Base-by-base conservation (phyloP, 2,888 invertebrate species). In the Arctia plantaginis region DNA sequence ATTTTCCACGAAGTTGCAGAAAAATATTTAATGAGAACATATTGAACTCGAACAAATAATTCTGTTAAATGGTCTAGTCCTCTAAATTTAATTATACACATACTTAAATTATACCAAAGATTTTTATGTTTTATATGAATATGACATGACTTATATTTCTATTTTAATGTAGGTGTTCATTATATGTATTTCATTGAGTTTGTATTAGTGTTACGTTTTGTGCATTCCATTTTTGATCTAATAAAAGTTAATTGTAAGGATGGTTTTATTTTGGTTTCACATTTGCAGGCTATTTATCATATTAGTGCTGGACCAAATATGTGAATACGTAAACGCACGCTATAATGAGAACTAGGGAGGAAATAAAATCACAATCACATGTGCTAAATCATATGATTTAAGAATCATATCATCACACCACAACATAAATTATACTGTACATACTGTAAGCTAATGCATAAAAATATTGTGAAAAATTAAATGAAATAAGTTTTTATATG, bases 201-300 rank as follows among this genome's bases (percentile, higher is more conserved):
- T 47, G n/a, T 71, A 71, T 71, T 69, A 74, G 71, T 77, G 41
- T 77, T 84, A 74, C 74, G 72, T 81, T 84, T 71, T 77, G 71
- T 81, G 74, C 79, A 82, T 86, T 85, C 78, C 79, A 82, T 78
- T 80, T 83, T 78, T 81, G 51, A 78, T 74, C 72, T 72, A 77
- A 79, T 83, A 75, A 80, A 79, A 78, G 66, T 71, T 75, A 76
- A 77, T 74, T 80, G 66, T 84, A 77, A 27, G 0, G 30, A 44
- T 72, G 41, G 62, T 69, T 72, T 72, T 41, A 66, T 73, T 66
- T 73, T 18, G 7, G 27, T 8, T 7, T 27, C 4, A 30, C 6
- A 62, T 62, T 27, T 30, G 18, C 8, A 23, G 23, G 23, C 2
- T 51, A 47, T 51, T 1, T 20, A 47, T 20, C 10, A 51, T 23